Conservation (phyloP, 2,113 vertebrate genomes). For the Sardina pilchardus region DNA sequence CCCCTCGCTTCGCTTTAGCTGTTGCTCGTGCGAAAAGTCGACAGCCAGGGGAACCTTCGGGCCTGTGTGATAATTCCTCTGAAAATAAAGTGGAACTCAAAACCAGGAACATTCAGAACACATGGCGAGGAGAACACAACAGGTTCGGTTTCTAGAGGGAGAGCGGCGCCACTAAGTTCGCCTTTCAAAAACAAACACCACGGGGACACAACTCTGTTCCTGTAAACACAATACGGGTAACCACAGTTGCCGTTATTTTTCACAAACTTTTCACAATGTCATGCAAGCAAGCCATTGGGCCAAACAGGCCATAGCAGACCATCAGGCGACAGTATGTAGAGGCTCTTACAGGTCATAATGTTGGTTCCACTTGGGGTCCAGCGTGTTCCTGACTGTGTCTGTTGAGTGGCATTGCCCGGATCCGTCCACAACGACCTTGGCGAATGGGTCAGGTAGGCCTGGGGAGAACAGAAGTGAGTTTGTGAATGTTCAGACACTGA, state of each 20-base stretch:
- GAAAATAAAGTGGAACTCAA: constrained; percentile 26
- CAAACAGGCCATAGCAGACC: background rate
- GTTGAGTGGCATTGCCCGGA: constrained; percentile 98
- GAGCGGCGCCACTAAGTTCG: background rate
- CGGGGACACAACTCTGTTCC: background rate
- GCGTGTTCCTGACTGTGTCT: constrained; percentile 97
- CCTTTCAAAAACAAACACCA: background rate
- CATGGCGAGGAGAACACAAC: constrained; percentile 26
- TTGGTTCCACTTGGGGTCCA: constrained; percentile 98
- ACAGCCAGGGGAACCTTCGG: constrained; percentile 46
- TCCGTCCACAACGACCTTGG: constrained; percentile 95
- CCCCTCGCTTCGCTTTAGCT: background rate
- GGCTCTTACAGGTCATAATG: constrained; percentile 94
- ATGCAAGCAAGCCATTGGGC: background rate
- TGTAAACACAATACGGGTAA: background rate
- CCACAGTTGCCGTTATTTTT: background rate
- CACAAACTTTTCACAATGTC: background rate
- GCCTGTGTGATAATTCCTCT: constrained; percentile 40
- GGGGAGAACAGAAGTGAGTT: background rate
- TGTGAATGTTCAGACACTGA: no score
- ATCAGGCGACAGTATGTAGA: background rate
- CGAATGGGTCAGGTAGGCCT: constrained; percentile 97
- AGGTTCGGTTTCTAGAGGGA: background rate
- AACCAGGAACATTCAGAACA: constrained; percentile 30
- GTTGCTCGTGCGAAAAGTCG: background rate